Conservation (phyloP, 2,113 vertebrate species). For the Gymnobelideus leadbeateri region DNA sequence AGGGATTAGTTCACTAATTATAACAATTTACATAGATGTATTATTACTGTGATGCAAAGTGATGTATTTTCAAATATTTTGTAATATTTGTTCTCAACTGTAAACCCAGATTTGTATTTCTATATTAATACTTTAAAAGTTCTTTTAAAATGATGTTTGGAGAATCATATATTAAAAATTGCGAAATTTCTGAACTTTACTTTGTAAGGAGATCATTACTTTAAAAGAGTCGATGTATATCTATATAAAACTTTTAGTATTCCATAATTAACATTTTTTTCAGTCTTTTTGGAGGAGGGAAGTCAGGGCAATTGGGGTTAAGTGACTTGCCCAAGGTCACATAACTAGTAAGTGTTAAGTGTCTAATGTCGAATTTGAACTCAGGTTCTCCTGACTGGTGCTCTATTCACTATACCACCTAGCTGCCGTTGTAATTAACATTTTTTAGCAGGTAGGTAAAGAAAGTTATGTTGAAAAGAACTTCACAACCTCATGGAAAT, state of each 20-base stretch:
- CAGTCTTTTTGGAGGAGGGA: no score
- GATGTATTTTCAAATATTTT: conserved; percentile 60
- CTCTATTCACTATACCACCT: no score
- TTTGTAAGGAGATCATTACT: conserved; percentile 1
- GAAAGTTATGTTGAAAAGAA: conserved; percentile 10
- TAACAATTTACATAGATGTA: conserved; percentile 44
- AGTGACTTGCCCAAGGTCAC: no score
- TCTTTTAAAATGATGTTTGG: conserved; percentile 62
- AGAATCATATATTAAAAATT: conserved; percentile 59
- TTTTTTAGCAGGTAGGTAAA: not conserved
- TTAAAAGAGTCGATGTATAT: not conserved
- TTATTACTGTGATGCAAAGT: conserved; percentile 58
- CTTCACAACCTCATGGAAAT: not conserved
- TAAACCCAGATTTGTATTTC: conserved; percentile 60
- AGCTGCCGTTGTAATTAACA: no score
- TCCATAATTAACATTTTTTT: conserved; percentile 4
- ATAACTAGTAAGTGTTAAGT: no score
- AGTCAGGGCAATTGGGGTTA: no score
- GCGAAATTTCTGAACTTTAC: conserved; percentile 45
- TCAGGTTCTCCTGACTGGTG: no score
- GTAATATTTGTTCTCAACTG: conserved; percentile 51
- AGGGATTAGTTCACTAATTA: conserved; percentile 33
- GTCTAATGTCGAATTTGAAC: no score
- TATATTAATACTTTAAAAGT: conserved; percentile 42
- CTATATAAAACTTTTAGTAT: conserved; percentile 24